phyloP scores from a whole-genome alignment of 1,140 invertebrate species.

The Hycleus cichorii region DNA sequence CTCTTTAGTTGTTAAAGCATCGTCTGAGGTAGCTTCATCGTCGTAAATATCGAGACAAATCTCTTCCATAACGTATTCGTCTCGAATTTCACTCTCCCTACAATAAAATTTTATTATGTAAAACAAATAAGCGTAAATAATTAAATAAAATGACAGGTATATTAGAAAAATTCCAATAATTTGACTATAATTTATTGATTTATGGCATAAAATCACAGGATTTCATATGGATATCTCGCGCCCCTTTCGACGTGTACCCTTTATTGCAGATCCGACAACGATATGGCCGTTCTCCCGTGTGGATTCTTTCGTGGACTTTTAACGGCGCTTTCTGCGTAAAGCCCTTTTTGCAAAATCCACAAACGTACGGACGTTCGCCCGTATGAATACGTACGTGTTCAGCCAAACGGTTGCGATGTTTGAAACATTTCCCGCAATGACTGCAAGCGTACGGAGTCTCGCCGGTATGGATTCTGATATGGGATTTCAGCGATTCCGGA shows the following conservation, averaged over 20 bases:
- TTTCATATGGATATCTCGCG: background rate
- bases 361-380: slow-evolving; percentile 24
- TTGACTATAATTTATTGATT: background rate
- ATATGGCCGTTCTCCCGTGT: slow-evolving; percentile 40
- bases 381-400: slow-evolving; percentile 14
- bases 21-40: too few relatives aligned
- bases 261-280: slow-evolving; percentile 24
- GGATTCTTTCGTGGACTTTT: slow-evolving; percentile 37
- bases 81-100: too few relatives aligned
- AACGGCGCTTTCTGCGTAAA: slow-evolving; percentile 20
- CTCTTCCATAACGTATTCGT: too few relatives aligned
- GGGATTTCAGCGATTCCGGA: slow-evolving; percentile 59
- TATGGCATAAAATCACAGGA: background rate
- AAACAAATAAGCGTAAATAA: too few relatives aligned
- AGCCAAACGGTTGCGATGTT: background rate
- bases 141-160: too few relatives aligned
- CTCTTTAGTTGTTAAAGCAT: slow-evolving; percentile 14
- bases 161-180: background rate
- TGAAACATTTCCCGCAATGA: slow-evolving; percentile 18
- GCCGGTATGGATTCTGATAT: slow-evolving; percentile 50
- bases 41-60: too few relatives aligned
- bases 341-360: slow-evolving; percentile 20
- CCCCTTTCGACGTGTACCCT: slow-evolving; percentile 32
- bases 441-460: slow-evolving; percentile 30
- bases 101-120: too few relatives aligned